A percentile compares a stretch with the other conserved stretches of the same genome.
Evolutionary conservation across 2,797 vertebrate genomes (phyloP).

Genomic region (Bryconaethiops microstoma): DNA sequence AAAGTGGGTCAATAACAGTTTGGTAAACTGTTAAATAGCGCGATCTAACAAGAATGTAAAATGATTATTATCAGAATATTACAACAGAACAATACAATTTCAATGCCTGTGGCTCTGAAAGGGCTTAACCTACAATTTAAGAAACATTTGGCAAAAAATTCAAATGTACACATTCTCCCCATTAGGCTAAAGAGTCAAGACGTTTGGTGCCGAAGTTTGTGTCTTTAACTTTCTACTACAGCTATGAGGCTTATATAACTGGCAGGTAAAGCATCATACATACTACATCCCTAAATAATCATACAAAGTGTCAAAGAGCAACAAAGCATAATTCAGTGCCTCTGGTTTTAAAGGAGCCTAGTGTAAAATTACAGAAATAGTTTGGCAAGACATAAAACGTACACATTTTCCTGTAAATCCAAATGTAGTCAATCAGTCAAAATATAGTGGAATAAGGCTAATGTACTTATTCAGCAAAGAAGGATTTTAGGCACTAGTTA

Average conservation of each 20-base stretch:
- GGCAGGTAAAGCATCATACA: background rate
- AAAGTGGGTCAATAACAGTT: background rate
- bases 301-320: too few species aligned
- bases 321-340: background rate
- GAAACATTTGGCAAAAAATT: background rate
- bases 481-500: too few species aligned
- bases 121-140: background rate
- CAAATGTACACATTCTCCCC: background rate
- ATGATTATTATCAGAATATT: background rate
- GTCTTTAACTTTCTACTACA: background rate
- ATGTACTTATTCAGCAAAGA: too few species aligned
- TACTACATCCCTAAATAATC: too few species aligned
- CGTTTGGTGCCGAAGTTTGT: background rate
- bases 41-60: background rate
- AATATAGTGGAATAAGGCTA: too few species aligned
- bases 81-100: background rate
- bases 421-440: too few species aligned
- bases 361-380: too few species aligned
- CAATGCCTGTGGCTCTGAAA: background rate
- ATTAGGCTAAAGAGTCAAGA: background rate
- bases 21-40: background rate
- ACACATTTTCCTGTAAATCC: too few species aligned
- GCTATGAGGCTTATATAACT: background rate
- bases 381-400: too few species aligned
- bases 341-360: background rate